phyloP scores from a whole-genome alignment of 2,113 vertebrate genomes.

The Malurus melanocephalus region DNA sequence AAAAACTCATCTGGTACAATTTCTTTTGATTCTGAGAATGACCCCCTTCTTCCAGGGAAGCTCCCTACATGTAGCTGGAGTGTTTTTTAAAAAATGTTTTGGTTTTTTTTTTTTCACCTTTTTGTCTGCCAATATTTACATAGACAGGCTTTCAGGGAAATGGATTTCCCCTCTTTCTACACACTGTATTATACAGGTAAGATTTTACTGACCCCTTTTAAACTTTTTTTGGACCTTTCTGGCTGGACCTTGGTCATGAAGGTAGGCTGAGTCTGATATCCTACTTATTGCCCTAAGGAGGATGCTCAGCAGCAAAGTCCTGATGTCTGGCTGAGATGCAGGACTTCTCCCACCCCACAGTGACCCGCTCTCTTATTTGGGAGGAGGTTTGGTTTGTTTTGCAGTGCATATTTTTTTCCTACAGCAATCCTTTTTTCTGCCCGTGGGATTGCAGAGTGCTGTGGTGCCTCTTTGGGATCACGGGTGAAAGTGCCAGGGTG shows the following conservation, averaged over 20 bases:
- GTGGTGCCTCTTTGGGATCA: background rate
- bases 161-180: background rate
- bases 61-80: background rate
- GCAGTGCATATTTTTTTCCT: background rate
- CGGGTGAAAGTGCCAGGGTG: accelerated
- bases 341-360: background rate
- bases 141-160: background rate
- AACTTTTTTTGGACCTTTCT: background rate
- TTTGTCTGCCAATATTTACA: background rate
- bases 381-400: background rate
- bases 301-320: background rate
- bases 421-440: background rate
- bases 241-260: background rate
- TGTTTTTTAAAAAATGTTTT: accelerated
- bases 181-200: background rate
- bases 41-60: background rate
- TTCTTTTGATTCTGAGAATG: background rate
- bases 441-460: background rate
- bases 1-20: background rate
- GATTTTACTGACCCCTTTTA: background rate
- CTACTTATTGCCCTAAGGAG: background rate
- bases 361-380: background rate
- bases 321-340: background rate
- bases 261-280: background rate
- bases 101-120: background rate